These are phyloP conservation scores for Alosa alosa DNA, from an alignment of 2,113 vertebrate species.

Conservation along the genomic window DNA sequence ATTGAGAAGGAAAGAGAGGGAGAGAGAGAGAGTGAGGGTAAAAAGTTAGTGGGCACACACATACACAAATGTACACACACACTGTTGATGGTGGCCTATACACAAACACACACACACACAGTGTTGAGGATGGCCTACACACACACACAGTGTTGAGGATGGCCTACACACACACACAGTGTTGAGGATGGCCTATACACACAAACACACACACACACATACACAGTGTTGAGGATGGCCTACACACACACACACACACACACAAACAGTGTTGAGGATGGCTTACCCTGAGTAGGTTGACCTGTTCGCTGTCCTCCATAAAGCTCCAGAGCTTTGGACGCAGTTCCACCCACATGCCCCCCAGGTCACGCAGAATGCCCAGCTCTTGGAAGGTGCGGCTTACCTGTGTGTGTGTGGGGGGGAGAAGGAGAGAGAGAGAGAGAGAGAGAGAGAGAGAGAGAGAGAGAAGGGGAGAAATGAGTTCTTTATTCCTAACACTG, in stretches of 20 bases:
- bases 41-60: background rate
- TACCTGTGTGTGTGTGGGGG: constrained; percentile 70
- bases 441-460: background rate
- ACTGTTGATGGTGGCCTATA: background rate
- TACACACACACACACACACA: constrained; percentile 47
- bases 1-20: background rate
- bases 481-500: too few relatives aligned
- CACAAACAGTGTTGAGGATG: too few relatives aligned
- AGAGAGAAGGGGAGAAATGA: background rate
- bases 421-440: background rate
- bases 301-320: constrained; percentile 88
- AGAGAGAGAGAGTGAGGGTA: too few relatives aligned
- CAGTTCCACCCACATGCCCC: constrained; percentile 93
- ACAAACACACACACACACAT: background rate
- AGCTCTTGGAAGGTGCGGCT: constrained; percentile 97
- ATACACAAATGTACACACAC: background rate
- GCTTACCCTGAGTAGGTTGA: constrained; percentile 85
- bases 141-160: background rate
- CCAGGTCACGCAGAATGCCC: constrained; percentile 86
- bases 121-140: background rate
- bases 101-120: background rate
- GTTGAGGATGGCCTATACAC: background rate
- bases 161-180: background rate
- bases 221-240: too few relatives aligned
- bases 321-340: constrained; percentile 88